Conservation (phyloP, 2,888 invertebrate species). For the Erebia palarica region DNA sequence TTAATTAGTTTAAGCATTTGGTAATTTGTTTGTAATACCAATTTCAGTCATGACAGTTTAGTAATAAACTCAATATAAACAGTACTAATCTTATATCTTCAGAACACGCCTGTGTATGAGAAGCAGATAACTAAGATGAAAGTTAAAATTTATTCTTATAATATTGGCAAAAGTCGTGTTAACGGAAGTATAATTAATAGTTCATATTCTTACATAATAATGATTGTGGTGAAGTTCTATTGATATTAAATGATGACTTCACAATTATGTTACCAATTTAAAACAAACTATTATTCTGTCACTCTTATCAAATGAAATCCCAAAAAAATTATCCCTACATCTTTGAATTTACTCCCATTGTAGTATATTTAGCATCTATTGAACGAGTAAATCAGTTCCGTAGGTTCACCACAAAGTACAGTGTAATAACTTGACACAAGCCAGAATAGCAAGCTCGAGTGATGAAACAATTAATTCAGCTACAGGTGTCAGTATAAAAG, state of each 20-base stretch:
- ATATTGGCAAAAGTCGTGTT: not conserved
- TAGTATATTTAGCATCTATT: not conserved
- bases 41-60: not conserved
- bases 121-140: conserved; percentile 2
- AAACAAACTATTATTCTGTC: conserved; percentile 19
- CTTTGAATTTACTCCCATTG: conserved; percentile 1
- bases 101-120: not conserved
- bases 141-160: conserved; percentile 2
- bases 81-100: too few relatives aligned
- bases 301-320: conserved; percentile 2
- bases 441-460: conserved; percentile 7
- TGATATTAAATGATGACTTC: not conserved
- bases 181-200: not conserved
- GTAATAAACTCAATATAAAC: not conserved
- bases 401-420: not conserved
- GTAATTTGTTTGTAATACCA: not conserved
- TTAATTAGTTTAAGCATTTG: not conserved
- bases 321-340: conserved; percentile 15
- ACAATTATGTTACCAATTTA: conserved; percentile 3
- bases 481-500: conserved; percentile 18
- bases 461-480: conserved; percentile 2
- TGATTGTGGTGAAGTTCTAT: conserved; percentile 6
- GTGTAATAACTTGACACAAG: not conserved
- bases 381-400: not conserved
- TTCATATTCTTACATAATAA: conserved; percentile 6